Conservation (phyloP, 1,140 invertebrate species). For the Drosophila truncata region DNA sequence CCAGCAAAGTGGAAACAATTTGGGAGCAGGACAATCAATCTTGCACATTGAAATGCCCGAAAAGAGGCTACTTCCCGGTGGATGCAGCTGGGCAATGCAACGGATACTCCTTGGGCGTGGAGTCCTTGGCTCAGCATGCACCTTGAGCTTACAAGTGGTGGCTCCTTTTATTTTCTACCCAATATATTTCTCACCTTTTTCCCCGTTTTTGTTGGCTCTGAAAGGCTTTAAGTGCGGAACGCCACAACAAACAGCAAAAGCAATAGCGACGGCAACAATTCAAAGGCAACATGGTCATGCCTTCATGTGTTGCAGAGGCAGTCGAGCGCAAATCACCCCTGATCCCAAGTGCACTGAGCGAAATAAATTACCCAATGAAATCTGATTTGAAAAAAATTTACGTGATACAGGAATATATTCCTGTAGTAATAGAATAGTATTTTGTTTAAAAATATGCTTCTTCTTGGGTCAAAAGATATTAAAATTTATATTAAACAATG, state of each 20-base stretch:
- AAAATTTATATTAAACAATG: too few relatives aligned
- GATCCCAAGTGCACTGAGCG: slow-evolving; percentile 24
- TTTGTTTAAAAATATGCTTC: neutral
- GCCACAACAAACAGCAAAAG: slow-evolving; percentile 69
- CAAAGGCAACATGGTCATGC: slow-evolving; percentile 43
- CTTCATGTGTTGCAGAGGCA: slow-evolving; percentile 65
- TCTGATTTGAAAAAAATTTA: neutral
- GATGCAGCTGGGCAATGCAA: slow-evolving; percentile 41
- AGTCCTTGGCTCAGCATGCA: slow-evolving; percentile 47
- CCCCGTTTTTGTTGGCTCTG: slow-evolving; percentile 51
- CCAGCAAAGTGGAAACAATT: slow-evolving; percentile 45
- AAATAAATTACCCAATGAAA: neutral
- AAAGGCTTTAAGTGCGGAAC: slow-evolving; percentile 70
- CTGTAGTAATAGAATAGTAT: neutral
- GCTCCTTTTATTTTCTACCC: slow-evolving; percentile 37
- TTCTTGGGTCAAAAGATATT: too few relatives aligned
- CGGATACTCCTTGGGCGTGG: slow-evolving; percentile 24
- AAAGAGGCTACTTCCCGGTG: slow-evolving; percentile 32
- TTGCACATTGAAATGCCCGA: slow-evolving; percentile 39
- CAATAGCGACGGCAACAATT: slow-evolving; percentile 49
- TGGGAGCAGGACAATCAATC: slow-evolving; percentile 56
- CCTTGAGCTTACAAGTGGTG: slow-evolving; percentile 57
- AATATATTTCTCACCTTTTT: slow-evolving; percentile 46
- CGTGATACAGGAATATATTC: neutral
- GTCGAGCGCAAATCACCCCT: slow-evolving; percentile 60